Evolutionary conservation across 2,888 invertebrate genomes (phyloP).

Genomic region (Taenaris catops): DNA sequence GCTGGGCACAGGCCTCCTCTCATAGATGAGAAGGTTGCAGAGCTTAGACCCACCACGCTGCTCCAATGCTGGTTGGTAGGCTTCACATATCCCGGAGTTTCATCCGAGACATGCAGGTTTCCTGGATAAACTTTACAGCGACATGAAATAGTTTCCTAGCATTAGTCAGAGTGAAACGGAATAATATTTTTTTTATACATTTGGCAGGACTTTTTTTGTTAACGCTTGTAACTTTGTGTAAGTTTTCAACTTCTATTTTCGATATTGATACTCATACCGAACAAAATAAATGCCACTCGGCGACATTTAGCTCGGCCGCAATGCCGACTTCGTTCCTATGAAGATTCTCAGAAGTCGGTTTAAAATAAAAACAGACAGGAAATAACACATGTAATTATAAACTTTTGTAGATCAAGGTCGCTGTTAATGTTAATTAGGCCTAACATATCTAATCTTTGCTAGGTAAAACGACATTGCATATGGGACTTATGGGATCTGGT

Average conservation of each 20-base stretch:
- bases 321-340: conserved; percentile 5
- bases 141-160: conserved; percentile 67
- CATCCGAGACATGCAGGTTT: too few relatives aligned
- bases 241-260: conserved; percentile 59
- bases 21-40: too few relatives aligned
- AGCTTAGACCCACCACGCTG: too few relatives aligned
- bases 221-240: conserved; percentile 30
- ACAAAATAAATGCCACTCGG: conserved; percentile 5
- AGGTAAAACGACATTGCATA: too few relatives aligned
- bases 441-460: too few relatives aligned
- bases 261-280: conserved; percentile 30
- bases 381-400: conserved; percentile 3
- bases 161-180: conserved; percentile 66
- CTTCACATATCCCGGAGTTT: too few relatives aligned
- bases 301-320: conserved; percentile 11
- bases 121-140: conserved; percentile 69
- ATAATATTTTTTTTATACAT: conserved; percentile 62
- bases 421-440: too few relatives aligned
- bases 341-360: conserved; percentile 10
- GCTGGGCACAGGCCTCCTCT: too few relatives aligned
- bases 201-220: conserved; percentile 67
- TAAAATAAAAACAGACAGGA: conserved; percentile 1
- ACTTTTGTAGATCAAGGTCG: conserved; percentile 6
- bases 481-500: too few relatives aligned
- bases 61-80: too few relatives aligned